Base-by-base conservation (phyloP, 2,888 invertebrate species). In the Odontomyia ornata region DNA sequence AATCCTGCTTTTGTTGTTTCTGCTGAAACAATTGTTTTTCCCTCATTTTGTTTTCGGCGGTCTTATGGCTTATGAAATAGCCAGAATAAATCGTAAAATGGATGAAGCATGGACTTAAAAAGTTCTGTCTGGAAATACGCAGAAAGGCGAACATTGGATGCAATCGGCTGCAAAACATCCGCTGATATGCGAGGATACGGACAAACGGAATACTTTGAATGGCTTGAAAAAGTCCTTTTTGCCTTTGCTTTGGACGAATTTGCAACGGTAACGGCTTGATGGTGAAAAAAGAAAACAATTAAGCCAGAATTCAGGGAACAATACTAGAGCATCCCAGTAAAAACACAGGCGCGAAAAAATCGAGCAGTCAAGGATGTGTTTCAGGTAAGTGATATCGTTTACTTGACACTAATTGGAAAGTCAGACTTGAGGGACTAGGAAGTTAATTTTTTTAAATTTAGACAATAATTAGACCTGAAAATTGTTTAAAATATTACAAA, bases 261-360 rank as follows among this genome's bases (percentile, higher is more conserved):
- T 13, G 47, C 21, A 60, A 25, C 57, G 4, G 25, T 60, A 46
- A 9, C 47, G 27, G 5, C 43, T 25, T 18, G 21, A 60, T 21
- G 23, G 15, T 73, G 23, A 57, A 73, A 57, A 52, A 73, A 36
- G 36, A 73, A 60, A 30, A 60, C 60, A 73, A 73, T 73, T 36
- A 73, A 73, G 21, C 60, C 43, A 9, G 60, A 36, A 36, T 30
- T 28, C 43, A 4, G 28, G 60, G 43, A 60, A 60, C 71, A n/a
- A 72, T 72, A 27, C n/a, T 18, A 56, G 52, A 56, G 47, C 11
- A 72, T 52, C 71, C 27, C 18, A 9, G 46, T 21, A 47, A 62
- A 62, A 36, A 25, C 52, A 15, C 18, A 4, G 15, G 11, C 52
- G 15, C 15, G 52, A 1, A 13, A 15, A 60, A 36, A 13, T 21